Conservation (phyloP, 2,797 vertebrate genomes). For the Eulemur coronatus region DNA sequence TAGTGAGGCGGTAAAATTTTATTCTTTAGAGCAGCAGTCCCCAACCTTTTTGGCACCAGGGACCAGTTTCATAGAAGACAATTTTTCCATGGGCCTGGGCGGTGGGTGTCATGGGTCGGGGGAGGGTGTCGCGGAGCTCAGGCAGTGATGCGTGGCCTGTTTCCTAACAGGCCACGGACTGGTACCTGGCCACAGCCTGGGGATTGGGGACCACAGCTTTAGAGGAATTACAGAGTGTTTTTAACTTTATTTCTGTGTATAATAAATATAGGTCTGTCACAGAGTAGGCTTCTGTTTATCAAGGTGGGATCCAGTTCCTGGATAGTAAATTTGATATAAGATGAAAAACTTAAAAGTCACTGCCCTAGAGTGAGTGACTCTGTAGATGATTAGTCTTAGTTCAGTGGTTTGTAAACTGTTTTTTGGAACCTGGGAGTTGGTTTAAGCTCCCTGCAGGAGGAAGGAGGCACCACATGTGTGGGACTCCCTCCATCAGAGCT, state of each 20-base stretch:
- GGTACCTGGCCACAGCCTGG: too few species aligned
- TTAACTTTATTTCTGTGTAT: neutral
- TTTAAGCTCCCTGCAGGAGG: neutral
- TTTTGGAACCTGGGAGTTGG: neutral
- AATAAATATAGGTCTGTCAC: neutral
- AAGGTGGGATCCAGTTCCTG: neutral
- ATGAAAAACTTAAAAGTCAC: neutral
- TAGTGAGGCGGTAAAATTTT: neutral
- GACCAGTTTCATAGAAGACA: too few species aligned
- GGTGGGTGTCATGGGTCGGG: too few species aligned
- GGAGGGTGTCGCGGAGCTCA: too few species aligned
- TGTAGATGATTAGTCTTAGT: neutral
- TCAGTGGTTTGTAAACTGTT: neutral
- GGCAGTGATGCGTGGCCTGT: too few species aligned
- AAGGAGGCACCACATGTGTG: neutral
- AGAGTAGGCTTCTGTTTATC: neutral
- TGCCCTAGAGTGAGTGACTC: neutral
- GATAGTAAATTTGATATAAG: neutral
- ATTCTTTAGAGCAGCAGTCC: neutral
- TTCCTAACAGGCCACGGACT: too few species aligned
- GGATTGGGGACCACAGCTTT: too few species aligned
- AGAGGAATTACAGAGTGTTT: neutral
- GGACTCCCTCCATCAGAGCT: neutral
- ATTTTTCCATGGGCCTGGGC: too few species aligned
- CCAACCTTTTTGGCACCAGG: too few species aligned